Evolutionary conservation across 1,140 invertebrate genomes (phyloP).

Genomic region (Pogonognathellus flavescens): DNA sequence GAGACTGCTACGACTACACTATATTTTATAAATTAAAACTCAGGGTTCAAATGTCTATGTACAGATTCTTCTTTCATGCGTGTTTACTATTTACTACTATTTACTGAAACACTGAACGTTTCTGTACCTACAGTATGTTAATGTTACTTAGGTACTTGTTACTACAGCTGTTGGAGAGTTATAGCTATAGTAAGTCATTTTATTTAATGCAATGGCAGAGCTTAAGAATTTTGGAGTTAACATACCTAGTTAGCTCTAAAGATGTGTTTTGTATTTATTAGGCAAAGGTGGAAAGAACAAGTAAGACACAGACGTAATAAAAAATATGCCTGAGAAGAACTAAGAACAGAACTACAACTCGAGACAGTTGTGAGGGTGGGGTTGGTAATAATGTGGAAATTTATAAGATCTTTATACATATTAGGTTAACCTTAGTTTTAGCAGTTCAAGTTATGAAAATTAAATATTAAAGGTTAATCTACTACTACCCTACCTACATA

Average conservation of each 20-base stretch:
- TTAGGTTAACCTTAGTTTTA: background rate
- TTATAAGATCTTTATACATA: background rate
- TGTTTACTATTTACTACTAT: too few species aligned
- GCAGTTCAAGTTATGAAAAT: background rate
- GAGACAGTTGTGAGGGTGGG: slow-evolving; percentile 18
- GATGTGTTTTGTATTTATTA: background rate
- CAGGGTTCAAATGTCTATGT: too few species aligned
- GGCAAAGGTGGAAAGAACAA: background rate
- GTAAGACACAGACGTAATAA: background rate
- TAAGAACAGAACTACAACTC: background rate
- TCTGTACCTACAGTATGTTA: too few species aligned
- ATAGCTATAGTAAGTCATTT: too few species aligned
- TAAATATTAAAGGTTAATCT: background rate
- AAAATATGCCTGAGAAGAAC: background rate
- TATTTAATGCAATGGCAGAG: too few species aligned
- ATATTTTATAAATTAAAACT: too few species aligned
- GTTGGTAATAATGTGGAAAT: slow-evolving; percentile 8
- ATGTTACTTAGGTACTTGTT: too few species aligned
- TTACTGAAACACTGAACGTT: too few species aligned
- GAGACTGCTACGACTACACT: too few species aligned
- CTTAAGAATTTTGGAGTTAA: too few species aligned
- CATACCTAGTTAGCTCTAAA: background rate
- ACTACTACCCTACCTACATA: background rate
- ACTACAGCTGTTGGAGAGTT: too few species aligned
- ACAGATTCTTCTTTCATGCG: too few species aligned